phyloP scores from a whole-genome alignment of 2,113 vertebrate species.

The Ursus arctos region DNA sequence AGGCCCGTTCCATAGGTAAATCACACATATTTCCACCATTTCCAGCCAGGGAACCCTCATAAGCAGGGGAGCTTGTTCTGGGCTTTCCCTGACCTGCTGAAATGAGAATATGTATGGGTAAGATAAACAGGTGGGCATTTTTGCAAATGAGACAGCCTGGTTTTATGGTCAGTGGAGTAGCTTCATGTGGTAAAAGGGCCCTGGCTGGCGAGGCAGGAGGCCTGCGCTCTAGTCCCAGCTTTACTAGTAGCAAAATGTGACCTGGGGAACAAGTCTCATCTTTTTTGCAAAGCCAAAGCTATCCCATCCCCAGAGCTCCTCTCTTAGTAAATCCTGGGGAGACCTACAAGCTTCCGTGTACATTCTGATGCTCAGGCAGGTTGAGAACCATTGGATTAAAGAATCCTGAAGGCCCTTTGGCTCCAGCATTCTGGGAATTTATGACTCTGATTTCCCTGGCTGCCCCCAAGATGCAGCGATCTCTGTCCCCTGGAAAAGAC shows the following conservation, averaged over 20 bases:
- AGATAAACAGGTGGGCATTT: neutral
- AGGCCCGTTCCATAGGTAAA: neutral
- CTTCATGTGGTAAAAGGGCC: neutral
- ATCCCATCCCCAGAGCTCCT: neutral
- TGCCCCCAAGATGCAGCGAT: no score
- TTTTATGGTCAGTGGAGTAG: neutral
- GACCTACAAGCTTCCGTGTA: neutral
- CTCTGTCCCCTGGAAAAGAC: neutral
- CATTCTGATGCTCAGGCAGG: neutral
- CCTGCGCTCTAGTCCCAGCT: neutral
- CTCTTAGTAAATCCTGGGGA: neutral
- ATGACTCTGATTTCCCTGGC: neutral
- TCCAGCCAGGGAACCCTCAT: neutral
- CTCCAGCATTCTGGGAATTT: neutral
- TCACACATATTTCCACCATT: neutral
- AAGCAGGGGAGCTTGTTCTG: neutral
- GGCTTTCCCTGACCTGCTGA: neutral
- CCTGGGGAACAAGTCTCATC: neutral
- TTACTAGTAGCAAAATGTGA: neutral
- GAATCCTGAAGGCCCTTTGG: neutral
- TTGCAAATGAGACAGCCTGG: neutral
- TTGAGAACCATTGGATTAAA: neutral
- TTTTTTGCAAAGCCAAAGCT: neutral
- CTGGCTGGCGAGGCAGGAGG: neutral
- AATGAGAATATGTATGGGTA: neutral